These are phyloP conservation scores for honey bee (Apis mellifera) DNA, from an alignment of 1,140 invertebrate species.

Conservation along the genomic window Amel_HAv3.1 CM009934.2:9043501-9044000, in stretches of 20 bases:
- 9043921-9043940: too few relatives aligned
- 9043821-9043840: conserved; percentile 19
- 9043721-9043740: conserved; percentile 38
- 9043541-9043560: neutral
- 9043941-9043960: too few relatives aligned
- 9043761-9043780: conserved; percentile 27
- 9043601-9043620: neutral
- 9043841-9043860: neutral
- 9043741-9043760: conserved; percentile 45
- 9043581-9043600: neutral
- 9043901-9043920: neutral
- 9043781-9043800: conserved; percentile 47
- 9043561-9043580: too few relatives aligned
- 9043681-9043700: conserved; percentile 21
- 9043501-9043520: conserved; percentile 46
- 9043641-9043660: neutral
- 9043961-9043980: neutral
- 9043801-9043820: conserved; percentile 42
- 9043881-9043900: neutral
- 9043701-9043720: neutral
- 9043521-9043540: conserved; percentile 19
- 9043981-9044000: neutral
- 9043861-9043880: neutral
- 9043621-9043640: neutral
- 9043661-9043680: conserved; percentile 22